phyloP scores from a whole-genome alignment of 2,797 vertebrate species.

The Leucoraja ocellata region DNA sequence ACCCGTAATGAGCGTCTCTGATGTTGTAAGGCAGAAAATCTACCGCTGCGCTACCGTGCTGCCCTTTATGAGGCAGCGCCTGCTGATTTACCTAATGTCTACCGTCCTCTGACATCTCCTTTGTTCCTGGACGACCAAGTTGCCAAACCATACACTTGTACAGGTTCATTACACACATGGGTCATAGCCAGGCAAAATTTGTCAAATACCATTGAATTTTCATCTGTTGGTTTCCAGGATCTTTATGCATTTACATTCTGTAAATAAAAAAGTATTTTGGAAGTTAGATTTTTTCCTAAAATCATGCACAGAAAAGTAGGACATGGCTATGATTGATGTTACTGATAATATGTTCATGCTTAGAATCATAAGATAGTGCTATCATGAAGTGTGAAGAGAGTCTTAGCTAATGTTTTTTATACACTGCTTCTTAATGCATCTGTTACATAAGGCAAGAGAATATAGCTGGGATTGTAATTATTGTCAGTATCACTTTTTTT shows the following conservation, averaged over 20 bases:
- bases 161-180: neutral
- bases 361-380: neutral
- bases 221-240: neutral
- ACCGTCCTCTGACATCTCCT: too few relatives aligned
- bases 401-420: neutral
- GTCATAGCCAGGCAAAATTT: neutral
- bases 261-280: neutral
- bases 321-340: neutral
- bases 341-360: neutral
- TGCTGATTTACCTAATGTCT: too few relatives aligned
- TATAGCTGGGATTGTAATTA: neutral
- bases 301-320: neutral
- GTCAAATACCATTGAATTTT: neutral
- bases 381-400: neutral
- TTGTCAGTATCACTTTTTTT: neutral
- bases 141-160: too few relatives aligned
- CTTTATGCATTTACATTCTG: neutral
- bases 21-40: too few relatives aligned
- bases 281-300: neutral
- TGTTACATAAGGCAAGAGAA: neutral
- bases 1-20: too few relatives aligned
- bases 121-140: too few relatives aligned
- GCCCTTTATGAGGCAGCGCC: too few relatives aligned
- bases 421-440: neutral
- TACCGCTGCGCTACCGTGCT: too few relatives aligned